Conservation (phyloP, 2,888 invertebrate genomes). For the Leptopilina drosophilae region DNA sequence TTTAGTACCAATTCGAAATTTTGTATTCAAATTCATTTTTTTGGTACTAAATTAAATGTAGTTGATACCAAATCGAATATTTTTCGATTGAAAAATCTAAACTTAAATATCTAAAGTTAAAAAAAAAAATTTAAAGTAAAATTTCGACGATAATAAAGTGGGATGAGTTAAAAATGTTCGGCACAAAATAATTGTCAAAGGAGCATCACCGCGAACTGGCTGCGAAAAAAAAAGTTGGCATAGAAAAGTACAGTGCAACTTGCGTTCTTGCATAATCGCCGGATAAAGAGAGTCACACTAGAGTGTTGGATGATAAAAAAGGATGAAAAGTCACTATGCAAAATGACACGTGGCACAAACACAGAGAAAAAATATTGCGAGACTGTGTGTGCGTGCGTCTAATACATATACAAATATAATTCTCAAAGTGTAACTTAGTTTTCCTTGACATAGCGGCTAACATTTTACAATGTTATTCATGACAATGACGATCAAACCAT, state of each 20-base stretch:
- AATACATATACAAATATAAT: slow-evolving; percentile 18
- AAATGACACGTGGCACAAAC: slow-evolving; percentile 30
- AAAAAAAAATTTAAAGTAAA: not conserved
- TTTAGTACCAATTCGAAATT: no score
- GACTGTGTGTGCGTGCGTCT: slow-evolving; percentile 10
- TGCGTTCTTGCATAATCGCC: slow-evolving; percentile 60
- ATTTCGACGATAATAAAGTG: not conserved
- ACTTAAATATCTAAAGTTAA: no score
- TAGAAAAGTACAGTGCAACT: slow-evolving; percentile 49
- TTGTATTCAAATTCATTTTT: no score
- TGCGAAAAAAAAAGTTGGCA: slow-evolving; percentile 60
- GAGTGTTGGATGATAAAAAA: slow-evolving; percentile 15
- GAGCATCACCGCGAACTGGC: slow-evolving; percentile 51
- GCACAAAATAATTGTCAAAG: slow-evolving; percentile 40
- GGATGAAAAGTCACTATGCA: slow-evolving; percentile 19
- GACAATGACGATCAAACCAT: slow-evolving; percentile 39
- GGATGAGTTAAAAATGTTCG: not conserved
- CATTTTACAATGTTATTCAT: slow-evolving; percentile 60
- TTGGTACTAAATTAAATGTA: no score
- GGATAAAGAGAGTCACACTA: slow-evolving; percentile 27
- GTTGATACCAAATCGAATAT: no score
- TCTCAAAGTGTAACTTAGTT: slow-evolving; percentile 53
- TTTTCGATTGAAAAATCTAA: no score
- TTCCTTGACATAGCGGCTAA: slow-evolving; percentile 66
- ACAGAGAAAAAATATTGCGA: not conserved